Base-by-base conservation (phyloP, 2,797 vertebrate species). In the Scolopax rusticola region DNA sequence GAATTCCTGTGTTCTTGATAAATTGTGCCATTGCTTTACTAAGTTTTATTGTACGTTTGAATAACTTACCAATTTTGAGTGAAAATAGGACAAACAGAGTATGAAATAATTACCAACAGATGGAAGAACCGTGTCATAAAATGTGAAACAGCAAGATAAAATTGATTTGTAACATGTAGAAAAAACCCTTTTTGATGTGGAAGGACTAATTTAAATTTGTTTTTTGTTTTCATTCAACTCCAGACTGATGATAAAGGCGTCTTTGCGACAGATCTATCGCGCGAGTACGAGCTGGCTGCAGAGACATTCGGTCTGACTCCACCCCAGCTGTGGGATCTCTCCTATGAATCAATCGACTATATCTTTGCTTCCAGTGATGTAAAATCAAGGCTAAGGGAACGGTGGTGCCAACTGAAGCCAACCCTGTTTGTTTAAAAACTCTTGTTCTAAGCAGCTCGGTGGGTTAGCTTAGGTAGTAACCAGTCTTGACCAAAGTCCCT, bases 161-260 rank as follows among this genome's bases (percentile, higher is more conserved):
- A 48, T 8, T 67, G n/a, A 4, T 67, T 86, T 73, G 43, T 70
- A 36, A 33, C 11, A 8, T 47, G 9, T 47, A 61, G 50, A 28
- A 65, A 59, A 56, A 9, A 1, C 0, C 5, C 7, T 50, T 81
- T 56, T 57, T 82, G 25, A 71, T 54, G 9, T 9, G 73, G 45
- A 84, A 11, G 25, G 56, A 92, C 61, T 92, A 92, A 96, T 80
- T 45, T 30, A 47, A 88, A 36, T 25, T 43, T 40, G 17, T 68
- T 79, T 36, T 47, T 19, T 30, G 19, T 68, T 60, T 78, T 79
- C 18, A 45, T 50, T 74, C 38, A 41, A 90, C 96, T 92, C 59
- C 98, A 99, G 99, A 99, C 99, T 1, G 99, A 99, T 56, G 99
- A 99, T 96, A 99, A 99, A 95, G 99, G 99, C 6, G 98, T 99